phyloP scores from a whole-genome alignment of 1,140 invertebrate genomes.

The Drosophila insularis region DNA sequence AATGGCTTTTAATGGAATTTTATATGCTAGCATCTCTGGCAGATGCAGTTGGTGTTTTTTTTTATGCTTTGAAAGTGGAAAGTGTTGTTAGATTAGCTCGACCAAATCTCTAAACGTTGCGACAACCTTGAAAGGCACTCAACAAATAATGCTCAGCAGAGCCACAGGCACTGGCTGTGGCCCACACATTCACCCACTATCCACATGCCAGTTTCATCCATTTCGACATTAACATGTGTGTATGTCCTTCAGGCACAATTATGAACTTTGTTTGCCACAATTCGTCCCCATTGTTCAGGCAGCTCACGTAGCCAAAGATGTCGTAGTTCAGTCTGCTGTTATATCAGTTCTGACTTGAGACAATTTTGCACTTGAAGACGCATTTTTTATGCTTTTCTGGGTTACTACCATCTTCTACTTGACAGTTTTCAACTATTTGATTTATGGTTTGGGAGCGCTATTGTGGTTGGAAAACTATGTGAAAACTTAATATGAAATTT shows the following conservation, averaged over 20 bases:
- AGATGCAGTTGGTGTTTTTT: constrained; percentile 24
- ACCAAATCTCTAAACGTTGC: constrained; percentile 35
- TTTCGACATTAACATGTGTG: constrained; percentile 13
- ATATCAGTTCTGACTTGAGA: constrained; percentile 25
- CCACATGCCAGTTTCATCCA: not conserved
- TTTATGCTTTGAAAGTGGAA: constrained; percentile 41
- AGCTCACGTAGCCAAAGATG: constrained; percentile 38
- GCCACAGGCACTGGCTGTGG: too few relatives aligned
- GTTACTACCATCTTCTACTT: too few relatives aligned
- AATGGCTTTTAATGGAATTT: constrained; percentile 47
- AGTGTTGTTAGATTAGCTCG: constrained; percentile 52
- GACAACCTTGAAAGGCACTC: constrained; percentile 72
- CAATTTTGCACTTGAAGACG: constrained; percentile 9
- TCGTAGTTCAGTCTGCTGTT: constrained; percentile 29
- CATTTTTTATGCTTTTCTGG: not conserved
- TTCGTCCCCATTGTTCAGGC: constrained; percentile 15
- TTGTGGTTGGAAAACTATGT: not conserved
- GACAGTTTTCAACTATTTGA: constrained; percentile 2
- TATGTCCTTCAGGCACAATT: constrained; percentile 46
- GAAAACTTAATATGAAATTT: not conserved
- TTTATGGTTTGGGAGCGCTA: not conserved
- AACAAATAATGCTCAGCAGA: constrained; percentile 60
- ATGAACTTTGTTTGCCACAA: constrained; percentile 23
- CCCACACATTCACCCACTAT: too few relatives aligned
- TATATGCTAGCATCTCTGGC: constrained; percentile 22